Evolutionary conservation across 1,140 invertebrate genomes (phyloP), one percentile per base, ranked within the genome.

Genomic region (Venustaconcha ellipsiformis): DNA sequence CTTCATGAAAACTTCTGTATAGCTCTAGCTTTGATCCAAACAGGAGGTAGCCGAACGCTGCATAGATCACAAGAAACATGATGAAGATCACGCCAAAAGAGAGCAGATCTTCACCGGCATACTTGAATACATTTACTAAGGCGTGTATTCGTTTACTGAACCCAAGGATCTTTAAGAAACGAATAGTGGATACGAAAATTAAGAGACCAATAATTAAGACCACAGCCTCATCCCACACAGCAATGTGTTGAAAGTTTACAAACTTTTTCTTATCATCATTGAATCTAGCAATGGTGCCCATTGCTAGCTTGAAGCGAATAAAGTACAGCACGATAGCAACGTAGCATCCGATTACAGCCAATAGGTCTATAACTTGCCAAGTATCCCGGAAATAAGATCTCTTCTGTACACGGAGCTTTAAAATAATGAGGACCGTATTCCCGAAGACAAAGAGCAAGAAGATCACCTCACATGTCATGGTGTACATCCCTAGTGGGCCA

Each of bases 161-260:
- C 20, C 76, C 77, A 60, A 81, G 72, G 1, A 79, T 66, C 60
- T 80, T 75, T 12, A 80, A 68, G 5, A 83, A 48, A 56, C 82
- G 57, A n/a, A 83, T 30, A 17, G 71, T 81, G 14, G 56, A 18
- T 48, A 83, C 70, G 23, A 80, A 78, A 18, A 78, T 59, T 6
- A 81, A 67, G 20, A 79, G 23, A 5, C 56, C 77, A 12, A 83
- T 60, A n/a, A 74, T 63, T 17, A 59, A 20, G 1, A 74, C 63
- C 13, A 79, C 60, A 14, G 70, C 64, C 57, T 70, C 62, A 57
- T 81, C 79, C 82, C 79, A 83, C 1, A 83, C 8, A 8, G 74
- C 76, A 57, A 83, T 75, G n/a, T 79, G 74, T 23, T 76, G 70
- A 55, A 83, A 81, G 67, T 80, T 79, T 17, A 83, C 78, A 59